Base-by-base conservation (phyloP, 2,888 invertebrate genomes). In the Lithophane leautieri region DNA sequence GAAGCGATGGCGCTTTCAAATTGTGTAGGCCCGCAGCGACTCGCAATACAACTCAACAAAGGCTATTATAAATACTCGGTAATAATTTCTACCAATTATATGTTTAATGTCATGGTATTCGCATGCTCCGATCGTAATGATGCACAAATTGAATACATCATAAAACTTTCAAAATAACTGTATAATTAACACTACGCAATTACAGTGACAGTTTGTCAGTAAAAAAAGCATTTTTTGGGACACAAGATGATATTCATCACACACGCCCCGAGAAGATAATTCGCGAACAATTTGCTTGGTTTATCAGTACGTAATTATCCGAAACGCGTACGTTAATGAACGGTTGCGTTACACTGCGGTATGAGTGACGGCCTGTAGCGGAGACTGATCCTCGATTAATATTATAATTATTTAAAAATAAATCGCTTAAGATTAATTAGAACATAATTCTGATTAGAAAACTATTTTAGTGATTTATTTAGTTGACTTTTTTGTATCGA, bases 271-370 rank as follows among this genome's bases (percentile, higher is more conserved):
- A 85, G 90, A 89, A 92, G 94, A 94, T 94, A 95, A 95, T 95
- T 94, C 94, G 93, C 91, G 92, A 93, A 95, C 95, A 95, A 96
- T 95, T 95, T 95, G 95, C 95, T 95, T 93, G 94, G 93, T 94
- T 95, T 96, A 96, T 96, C 96, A 95, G 94, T 93, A 92, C 94
- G 93, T 95, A 96, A 96, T 96, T 96, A 96, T 95, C 92, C 95
- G 94, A 94, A 94, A 94, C 93, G 92, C 92, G 93, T 90, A 91
- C 91, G 89, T 93, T 96, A 95, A 96, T 95, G 94, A 94, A 94
- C 93, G 94, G 95, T 94, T 95, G 93, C 91, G 91, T 88, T 88
- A 86, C 89, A 88, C 73, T 79, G 69, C 87, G 91, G 93, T 89
- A 89, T 90, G 81, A 93, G 91, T 70, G 85, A 91, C 74, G 85